Percentiles rank a stretch among this genome's conserved stretches.
Evolutionary conservation across 1,140 invertebrate genomes (phyloP).

Genomic region (Drosophila tani): DNA sequence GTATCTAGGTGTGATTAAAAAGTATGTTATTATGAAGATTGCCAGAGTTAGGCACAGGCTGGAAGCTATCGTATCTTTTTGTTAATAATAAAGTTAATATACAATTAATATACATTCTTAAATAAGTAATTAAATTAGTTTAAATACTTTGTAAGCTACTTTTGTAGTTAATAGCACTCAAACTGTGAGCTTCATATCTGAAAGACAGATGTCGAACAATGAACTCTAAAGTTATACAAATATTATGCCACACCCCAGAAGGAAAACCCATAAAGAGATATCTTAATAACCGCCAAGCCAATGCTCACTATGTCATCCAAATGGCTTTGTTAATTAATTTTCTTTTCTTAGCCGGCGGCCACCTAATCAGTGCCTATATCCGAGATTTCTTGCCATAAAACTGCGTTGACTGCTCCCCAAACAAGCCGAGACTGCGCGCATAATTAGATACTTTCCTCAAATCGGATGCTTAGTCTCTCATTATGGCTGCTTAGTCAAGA

Average conservation of each 20-base stretch:
- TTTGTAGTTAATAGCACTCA: neutral
- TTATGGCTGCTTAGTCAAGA: conserved; percentile 39
- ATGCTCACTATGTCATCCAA: conserved; percentile 12
- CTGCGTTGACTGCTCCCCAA: conserved; percentile 20
- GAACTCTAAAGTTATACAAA: neutral
- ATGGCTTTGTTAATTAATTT: conserved; percentile 20
- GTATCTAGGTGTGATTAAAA: conserved; percentile 11
- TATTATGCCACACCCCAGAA: conserved; percentile 10
- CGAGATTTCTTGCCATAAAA: conserved; percentile 24
- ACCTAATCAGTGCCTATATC: conserved; percentile 12
- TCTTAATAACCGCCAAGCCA: neutral
- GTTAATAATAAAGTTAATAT: neutral
- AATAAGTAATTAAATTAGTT: neutral
- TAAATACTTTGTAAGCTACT: neutral
- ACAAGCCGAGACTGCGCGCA: conserved; percentile 17
- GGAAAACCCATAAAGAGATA: neutral
- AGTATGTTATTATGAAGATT: conserved; percentile 7
- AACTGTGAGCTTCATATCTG: too few relatives aligned
- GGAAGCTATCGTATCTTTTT: neutral
- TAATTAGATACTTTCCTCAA: conserved; percentile 43
- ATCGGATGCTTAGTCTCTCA: conserved; percentile 43
- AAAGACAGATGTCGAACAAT: neutral
- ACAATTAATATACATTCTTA: neutral
- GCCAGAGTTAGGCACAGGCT: neutral
- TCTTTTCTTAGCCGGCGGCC: conserved; percentile 9